Conservation (phyloP, 2,888 invertebrate species). For the Drosophila mettleri region DNA sequence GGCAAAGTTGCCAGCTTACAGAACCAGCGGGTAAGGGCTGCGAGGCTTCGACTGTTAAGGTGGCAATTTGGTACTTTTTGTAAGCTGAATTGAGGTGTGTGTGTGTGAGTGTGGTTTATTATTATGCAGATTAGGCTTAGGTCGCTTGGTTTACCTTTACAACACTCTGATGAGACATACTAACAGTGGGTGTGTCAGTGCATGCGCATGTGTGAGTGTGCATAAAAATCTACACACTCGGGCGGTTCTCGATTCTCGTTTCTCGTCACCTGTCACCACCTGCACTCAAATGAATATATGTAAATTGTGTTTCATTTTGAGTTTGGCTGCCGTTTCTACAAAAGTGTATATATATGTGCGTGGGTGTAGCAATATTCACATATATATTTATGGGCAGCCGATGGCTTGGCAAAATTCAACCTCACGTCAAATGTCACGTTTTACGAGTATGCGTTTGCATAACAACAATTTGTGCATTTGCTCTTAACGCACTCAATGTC, state of each 20-base stretch:
- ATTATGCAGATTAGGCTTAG: slow-evolving; percentile 78
- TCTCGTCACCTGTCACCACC: background rate
- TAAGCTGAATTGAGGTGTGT: slow-evolving; percentile 28
- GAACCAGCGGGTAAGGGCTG: slow-evolving; percentile 6
- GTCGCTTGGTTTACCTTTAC: slow-evolving; percentile 61
- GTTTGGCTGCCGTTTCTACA: slow-evolving; percentile 57
- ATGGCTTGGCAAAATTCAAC: slow-evolving; percentile 57
- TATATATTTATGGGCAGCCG: slow-evolving; percentile 56
- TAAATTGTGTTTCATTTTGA: slow-evolving; percentile 72
- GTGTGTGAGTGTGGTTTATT: slow-evolving; percentile 64
- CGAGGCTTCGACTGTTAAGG: slow-evolving; percentile 16
- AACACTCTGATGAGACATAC: slow-evolving; percentile 31
- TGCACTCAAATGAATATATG: slow-evolving; percentile 20
- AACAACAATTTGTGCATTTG: slow-evolving; percentile 57
- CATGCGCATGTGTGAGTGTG: slow-evolving; percentile 33
- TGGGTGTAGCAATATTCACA: slow-evolving; percentile 3
- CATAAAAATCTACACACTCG: slow-evolving; percentile 59
- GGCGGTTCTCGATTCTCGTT: slow-evolving; percentile 1
- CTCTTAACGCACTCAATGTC: slow-evolving; percentile 31
- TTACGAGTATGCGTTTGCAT: slow-evolving; percentile 67
- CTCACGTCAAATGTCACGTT: slow-evolving; percentile 76
- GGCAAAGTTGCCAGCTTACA: slow-evolving; percentile 27
- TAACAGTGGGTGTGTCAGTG: slow-evolving; percentile 16
- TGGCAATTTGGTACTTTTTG: slow-evolving; percentile 60
- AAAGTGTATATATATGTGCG: slow-evolving; percentile 1